Conservation (phyloP, 2,113 vertebrate species). For the Zapornia atra region DNA sequence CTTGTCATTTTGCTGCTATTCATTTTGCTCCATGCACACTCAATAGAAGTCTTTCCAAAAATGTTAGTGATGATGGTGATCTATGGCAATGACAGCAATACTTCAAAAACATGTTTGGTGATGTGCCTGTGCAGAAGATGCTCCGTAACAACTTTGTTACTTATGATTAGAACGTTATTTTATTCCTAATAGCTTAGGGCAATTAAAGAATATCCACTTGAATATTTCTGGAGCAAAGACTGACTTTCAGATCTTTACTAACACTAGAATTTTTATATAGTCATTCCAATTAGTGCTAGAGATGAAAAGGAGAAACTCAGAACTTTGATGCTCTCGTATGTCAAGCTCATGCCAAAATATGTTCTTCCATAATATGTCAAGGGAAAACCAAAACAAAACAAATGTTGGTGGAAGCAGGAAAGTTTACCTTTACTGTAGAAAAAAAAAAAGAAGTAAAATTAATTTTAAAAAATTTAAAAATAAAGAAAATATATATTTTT, state of each 20-base stretch:
- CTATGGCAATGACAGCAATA: background rate
- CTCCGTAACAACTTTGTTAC: background rate
- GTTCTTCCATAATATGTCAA: background rate
- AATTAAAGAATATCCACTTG: background rate
- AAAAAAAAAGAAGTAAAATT: background rate
- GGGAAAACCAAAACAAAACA: background rate
- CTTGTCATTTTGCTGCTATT: background rate
- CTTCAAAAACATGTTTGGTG: background rate
- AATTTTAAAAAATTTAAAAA: no score
- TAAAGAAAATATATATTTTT: background rate
- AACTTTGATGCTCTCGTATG: background rate
- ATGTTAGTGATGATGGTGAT: background rate
- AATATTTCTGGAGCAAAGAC: background rate
- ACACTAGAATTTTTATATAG: background rate
- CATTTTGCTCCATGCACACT: background rate
- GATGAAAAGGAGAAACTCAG: background rate
- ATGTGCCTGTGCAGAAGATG: background rate
- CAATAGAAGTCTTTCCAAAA: background rate
- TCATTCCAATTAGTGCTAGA: background rate
- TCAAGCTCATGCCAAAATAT: background rate
- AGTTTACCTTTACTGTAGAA: background rate
- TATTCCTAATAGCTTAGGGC: background rate
- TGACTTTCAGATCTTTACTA: background rate
- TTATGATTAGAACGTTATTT: background rate
- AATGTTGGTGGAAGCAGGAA: background rate